These are phyloP conservation scores for Micronycteris hirsuta DNA, from an alignment of 2,113 vertebrate genomes.

Conservation along the genomic window DNA sequence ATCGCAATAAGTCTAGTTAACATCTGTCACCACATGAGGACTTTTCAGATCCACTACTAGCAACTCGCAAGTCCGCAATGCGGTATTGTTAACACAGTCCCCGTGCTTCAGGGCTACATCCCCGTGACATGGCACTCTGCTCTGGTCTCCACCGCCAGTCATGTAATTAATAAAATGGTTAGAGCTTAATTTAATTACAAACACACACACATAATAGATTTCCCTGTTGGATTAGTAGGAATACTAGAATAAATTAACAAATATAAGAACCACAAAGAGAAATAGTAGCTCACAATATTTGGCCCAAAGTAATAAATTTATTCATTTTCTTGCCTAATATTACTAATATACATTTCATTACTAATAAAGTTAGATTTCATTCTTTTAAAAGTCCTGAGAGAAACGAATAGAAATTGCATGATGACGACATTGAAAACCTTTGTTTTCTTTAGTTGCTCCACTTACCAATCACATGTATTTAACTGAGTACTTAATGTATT, in stretches of 20 bases:
- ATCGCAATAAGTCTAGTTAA: neutral
- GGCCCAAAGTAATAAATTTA: neutral
- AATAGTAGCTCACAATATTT: neutral
- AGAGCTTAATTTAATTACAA: neutral
- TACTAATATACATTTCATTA: neutral
- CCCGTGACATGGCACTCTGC: neutral
- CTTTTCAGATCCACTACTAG: neutral
- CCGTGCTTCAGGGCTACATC: neutral
- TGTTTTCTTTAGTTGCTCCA: neutral
- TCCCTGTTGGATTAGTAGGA: neutral
- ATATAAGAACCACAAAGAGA: neutral
- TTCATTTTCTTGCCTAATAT: neutral
- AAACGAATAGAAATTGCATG: neutral
- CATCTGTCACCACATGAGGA: neutral
- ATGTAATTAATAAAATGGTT: neutral
- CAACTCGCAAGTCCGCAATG: neutral
- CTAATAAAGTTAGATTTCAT: neutral
- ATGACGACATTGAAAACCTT: neutral
- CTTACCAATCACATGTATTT: neutral
- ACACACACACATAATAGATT: neutral
- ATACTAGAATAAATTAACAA: neutral
- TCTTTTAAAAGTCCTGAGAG: constrained; percentile 12
- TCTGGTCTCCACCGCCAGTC: neutral
- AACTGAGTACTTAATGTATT: neutral
- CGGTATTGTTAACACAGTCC: neutral